phyloP scores from a whole-genome alignment of 1,140 invertebrate genomes.

The Armadillidium nasatum region DNA sequence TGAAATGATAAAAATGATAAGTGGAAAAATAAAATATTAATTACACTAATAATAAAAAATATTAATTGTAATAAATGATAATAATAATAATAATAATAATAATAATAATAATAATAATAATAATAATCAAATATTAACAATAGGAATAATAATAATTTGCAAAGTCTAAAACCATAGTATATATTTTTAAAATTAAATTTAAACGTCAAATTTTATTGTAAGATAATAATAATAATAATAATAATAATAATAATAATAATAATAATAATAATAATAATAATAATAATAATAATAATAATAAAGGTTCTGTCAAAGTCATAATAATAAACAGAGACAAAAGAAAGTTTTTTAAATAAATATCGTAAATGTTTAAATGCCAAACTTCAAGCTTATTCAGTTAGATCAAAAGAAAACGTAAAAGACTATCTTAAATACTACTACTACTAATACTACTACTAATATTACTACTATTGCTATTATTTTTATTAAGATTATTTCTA shows the following conservation, averaged over 20 bases:
- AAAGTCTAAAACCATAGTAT: too few species aligned
- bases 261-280: slow-evolving; percentile 4
- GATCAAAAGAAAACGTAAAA: too few species aligned
- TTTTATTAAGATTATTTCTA: too few species aligned
- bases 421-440: too few species aligned
- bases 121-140: neutral
- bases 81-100: neutral
- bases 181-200: too few species aligned
- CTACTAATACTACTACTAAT: too few species aligned
- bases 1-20: neutral
- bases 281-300: too few species aligned
- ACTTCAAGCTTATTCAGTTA: too few species aligned
- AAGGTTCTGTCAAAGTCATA: neutral
- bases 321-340: neutral
- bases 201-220: too few species aligned
- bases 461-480: too few species aligned
- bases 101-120: neutral
- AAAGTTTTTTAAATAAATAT: neutral
- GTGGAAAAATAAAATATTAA: too few species aligned
- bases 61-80: neutral
- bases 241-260: slow-evolving; percentile 6
- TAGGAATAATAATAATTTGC: neutral
- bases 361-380: neutral
- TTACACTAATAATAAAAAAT: too few species aligned
- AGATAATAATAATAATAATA: slow-evolving; percentile 2